Conservation (phyloP, 2,113 vertebrate genomes). For the Arizona elegans region DNA sequence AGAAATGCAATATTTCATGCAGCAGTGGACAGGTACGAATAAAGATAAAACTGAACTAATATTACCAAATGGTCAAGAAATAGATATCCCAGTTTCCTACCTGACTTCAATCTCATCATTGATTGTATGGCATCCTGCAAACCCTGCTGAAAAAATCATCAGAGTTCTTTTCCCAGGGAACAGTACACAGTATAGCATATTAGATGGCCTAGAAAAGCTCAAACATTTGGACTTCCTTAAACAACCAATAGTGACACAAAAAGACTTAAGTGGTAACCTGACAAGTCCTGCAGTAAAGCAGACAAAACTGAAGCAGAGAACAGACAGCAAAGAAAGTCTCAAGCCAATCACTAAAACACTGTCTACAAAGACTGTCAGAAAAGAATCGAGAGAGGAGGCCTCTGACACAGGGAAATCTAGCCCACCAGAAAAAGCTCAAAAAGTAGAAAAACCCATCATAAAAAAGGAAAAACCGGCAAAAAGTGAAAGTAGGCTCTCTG, state of each 20-base stretch:
- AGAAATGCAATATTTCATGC: slow-evolving; percentile 93
- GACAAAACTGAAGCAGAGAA: slow-evolving; percentile 85
- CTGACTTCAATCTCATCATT: slow-evolving; percentile 90
- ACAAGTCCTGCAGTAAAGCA: slow-evolving; percentile 80
- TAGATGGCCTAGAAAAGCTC: slow-evolving; percentile 94
- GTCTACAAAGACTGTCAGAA: slow-evolving; percentile 78
- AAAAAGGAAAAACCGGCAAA: slow-evolving; percentile 81
- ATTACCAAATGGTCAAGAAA: slow-evolving; percentile 85
- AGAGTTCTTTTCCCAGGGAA: slow-evolving; percentile 95
- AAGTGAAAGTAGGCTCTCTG: slow-evolving; percentile 67
- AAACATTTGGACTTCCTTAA: slow-evolving; percentile 95
- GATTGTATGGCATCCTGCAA: slow-evolving; percentile 96
- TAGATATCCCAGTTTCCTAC: slow-evolving; percentile 86
- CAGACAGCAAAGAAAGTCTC: slow-evolving; percentile 91
- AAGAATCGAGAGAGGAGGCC: slow-evolving; percentile 87
- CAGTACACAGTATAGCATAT: slow-evolving; percentile 86
- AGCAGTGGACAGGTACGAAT: slow-evolving; percentile 90
- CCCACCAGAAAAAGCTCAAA: slow-evolving; percentile 77
- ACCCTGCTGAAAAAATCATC: slow-evolving; percentile 91
- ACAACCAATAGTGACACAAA: slow-evolving; percentile 86
- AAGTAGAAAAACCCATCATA: slow-evolving; percentile 76
- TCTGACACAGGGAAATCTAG: slow-evolving; percentile 75
- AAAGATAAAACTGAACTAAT: slow-evolving; percentile 86
- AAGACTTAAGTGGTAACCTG: slow-evolving; percentile 75
- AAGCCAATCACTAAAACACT: slow-evolving; percentile 81